Percentiles rank a stretch among this genome's conserved stretches.
Evolutionary conservation across 2,113 vertebrate genomes (phyloP).

Genomic region (Channa argus): DNA sequence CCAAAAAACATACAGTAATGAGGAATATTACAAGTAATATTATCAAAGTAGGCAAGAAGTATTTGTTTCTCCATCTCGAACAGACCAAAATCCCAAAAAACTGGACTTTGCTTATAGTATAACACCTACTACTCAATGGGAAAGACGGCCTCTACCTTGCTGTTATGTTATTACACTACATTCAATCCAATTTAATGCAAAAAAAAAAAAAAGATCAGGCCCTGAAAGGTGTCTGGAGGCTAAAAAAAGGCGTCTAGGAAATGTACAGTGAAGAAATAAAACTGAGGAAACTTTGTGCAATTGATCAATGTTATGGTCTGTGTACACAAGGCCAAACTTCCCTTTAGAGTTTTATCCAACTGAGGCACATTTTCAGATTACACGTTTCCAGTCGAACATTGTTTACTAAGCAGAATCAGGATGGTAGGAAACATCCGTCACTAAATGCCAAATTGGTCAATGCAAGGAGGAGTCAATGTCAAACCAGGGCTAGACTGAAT

Average conservation of each 20-base stretch:
- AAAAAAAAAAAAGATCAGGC: not conserved
- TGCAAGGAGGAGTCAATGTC: too few relatives aligned
- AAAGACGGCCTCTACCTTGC: not conserved
- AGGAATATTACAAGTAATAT: not conserved
- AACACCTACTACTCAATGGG: not conserved
- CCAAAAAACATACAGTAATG: not conserved
- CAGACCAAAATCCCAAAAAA: not conserved
- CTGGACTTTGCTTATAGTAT: conserved; percentile 4
- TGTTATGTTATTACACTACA: not conserved
- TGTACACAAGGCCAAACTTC: too few relatives aligned
- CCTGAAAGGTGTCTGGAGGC: conserved; percentile 11
- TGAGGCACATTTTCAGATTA: too few relatives aligned
- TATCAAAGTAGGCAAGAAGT: conserved; percentile 3
- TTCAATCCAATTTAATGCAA: conserved; percentile 7
- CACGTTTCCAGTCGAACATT: too few relatives aligned
- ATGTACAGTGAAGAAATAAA: too few relatives aligned
- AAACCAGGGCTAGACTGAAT: too few relatives aligned
- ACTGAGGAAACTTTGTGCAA: too few relatives aligned
- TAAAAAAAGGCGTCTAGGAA: not conserved
- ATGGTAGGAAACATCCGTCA: too few relatives aligned
- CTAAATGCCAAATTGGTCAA: too few relatives aligned
- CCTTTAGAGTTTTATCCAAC: too few relatives aligned
- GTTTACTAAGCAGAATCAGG: too few relatives aligned
- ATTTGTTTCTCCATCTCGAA: not conserved
- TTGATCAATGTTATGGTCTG: too few relatives aligned